Base-by-base conservation (phyloP, 92 coral and sea anemone species). In the Anthopleura xanthogrammica region DNA sequence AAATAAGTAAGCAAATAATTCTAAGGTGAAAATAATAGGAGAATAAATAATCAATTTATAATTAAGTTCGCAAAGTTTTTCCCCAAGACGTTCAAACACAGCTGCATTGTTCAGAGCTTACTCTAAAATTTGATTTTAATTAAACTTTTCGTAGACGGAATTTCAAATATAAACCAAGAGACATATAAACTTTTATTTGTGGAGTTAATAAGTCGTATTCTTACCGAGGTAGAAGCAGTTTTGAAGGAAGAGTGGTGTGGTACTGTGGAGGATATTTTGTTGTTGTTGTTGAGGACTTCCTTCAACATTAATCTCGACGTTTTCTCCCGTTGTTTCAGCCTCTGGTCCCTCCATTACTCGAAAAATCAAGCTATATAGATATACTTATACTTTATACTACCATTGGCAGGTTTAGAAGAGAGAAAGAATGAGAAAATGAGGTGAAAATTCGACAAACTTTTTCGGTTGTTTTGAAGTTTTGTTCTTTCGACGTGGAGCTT, bases 241-340 rank as follows among this genome's bases (percentile, higher is more conserved):
- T 8, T 77, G 89, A 20, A 90, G 41, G 75, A 90, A 90, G 43
- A 83, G 41, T 39, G 93, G 93, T 5, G 93, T 83, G 10, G 88
- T 54, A 55, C 85, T 90, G 56, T 88, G 88, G n/a, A 88, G 77
- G 2, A 80, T 36, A 11, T 41, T 17, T 42, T 81, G 77, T 75
- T 85, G 83, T n/a, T 58, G 90, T 58, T 42, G 24, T 41, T 75
- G 82, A 54, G 58, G 58, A n/a, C 42, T 77, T 16, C 72, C 70
- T 23, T 62, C 40, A 10, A 58, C 79, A 43, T 79, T 78, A 82
- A 57, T 77, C 9, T 75, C 82, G 36, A 29, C 36, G 11, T 60
- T 75, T 12, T 65, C 75, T 20, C 23, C 65, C 5, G 55, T 54
- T 7, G 57, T 52, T 83, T 64, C 62, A 36, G 9, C 68, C 24